Evolutionary conservation across 2,888 invertebrate genomes (phyloP).

Genomic region (Neria commutata): DNA sequence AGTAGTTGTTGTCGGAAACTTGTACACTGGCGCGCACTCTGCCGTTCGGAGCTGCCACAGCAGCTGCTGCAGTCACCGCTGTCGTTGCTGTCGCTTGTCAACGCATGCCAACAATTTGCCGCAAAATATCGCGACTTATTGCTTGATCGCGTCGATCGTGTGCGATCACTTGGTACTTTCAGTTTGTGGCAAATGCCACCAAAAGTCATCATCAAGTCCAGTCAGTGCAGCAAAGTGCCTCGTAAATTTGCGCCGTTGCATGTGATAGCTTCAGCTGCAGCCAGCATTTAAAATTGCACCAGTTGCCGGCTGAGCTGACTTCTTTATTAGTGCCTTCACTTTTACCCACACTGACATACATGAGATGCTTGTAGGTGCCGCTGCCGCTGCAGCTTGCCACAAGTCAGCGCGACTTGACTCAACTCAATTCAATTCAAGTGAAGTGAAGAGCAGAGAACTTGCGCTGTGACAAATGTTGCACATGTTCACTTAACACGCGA

Average conservation of each 20-base stretch:
- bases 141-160: conserved; percentile 35
- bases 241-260: conserved; percentile 52
- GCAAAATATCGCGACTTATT: conserved; percentile 27
- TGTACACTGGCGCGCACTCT: neutral
- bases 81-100: conserved; percentile 41
- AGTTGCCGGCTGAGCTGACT: too few relatives aligned
- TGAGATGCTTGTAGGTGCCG: too few relatives aligned
- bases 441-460: too few relatives aligned
- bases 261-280: conserved; percentile 40
- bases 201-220: conserved; percentile 17
- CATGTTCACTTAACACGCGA: too few relatives aligned
- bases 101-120: conserved; percentile 51
- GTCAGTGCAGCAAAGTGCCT: conserved; percentile 44
- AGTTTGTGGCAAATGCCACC: neutral
- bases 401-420: too few relatives aligned
- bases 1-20: neutral
- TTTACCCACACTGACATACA: too few relatives aligned
- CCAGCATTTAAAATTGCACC: too few relatives aligned
- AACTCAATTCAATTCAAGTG: too few relatives aligned
- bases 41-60: neutral
- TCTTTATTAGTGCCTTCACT: too few relatives aligned
- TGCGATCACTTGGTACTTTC: neutral
- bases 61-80: neutral
- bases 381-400: too few relatives aligned
- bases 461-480: too few relatives aligned